Evolutionary conservation across 1,140 invertebrate species (phyloP).

Genomic region (Diploscapter pachys): DNA sequence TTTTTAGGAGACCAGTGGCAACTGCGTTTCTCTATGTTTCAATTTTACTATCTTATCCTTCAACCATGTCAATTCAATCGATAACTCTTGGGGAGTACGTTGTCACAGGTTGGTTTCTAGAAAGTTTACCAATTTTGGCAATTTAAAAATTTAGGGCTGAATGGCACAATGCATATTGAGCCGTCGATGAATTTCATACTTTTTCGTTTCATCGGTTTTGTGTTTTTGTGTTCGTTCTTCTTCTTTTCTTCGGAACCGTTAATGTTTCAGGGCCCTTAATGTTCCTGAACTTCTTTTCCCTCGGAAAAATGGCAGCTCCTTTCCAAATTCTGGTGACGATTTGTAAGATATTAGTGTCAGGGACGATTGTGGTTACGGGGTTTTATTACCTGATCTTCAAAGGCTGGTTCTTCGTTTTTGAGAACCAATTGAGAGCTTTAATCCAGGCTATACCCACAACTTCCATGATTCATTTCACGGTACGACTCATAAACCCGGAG

Average conservation of each 20-base stretch:
- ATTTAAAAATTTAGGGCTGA: no score
- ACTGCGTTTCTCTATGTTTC: constrained; percentile 50
- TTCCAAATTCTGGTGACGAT: constrained; percentile 52
- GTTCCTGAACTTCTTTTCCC: constrained; percentile 48
- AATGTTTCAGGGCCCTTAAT: constrained; percentile 38
- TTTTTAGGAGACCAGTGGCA: constrained; percentile 51
- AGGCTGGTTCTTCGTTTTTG: not conserved
- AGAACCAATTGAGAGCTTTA: constrained; percentile 17
- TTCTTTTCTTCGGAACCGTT: not conserved
- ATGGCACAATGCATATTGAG: not conserved
- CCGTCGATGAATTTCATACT: constrained; percentile 13
- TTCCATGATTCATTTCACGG: constrained; percentile 43
- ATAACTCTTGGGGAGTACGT: constrained; percentile 52
- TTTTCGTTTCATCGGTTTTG: constrained; percentile 40
- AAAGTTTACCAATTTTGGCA: not conserved
- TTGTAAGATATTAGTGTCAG: constrained; percentile 44
- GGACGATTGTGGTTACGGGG: constrained; percentile 47
- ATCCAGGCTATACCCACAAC: constrained; percentile 23
- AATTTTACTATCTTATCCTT: constrained; percentile 45
- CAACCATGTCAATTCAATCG: constrained; percentile 47
- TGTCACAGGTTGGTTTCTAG: constrained; percentile 27
- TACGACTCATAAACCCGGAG: constrained; percentile 42
- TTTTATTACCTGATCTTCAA: constrained; percentile 47
- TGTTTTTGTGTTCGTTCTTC: constrained; percentile 40
- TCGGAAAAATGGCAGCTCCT: constrained; percentile 40